A percentile compares a stretch with the other conserved stretches of the same genome.
phyloP scores from a whole-genome alignment of 2,888 invertebrate genomes.

The Creontiades dilutus region DNA sequence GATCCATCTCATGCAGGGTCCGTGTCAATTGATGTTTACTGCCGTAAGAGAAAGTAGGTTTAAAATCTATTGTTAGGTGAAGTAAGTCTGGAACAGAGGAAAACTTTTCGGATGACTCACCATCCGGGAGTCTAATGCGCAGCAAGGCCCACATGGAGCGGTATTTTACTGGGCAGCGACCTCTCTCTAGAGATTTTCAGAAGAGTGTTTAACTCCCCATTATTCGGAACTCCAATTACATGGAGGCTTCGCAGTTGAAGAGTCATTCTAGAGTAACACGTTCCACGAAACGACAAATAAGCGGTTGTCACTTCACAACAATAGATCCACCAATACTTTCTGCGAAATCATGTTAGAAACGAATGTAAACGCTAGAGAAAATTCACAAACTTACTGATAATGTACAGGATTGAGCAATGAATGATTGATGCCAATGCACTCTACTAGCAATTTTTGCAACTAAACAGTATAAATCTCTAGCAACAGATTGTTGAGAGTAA shows the following conservation, averaged over 20 bases:
- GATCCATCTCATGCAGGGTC: too few species aligned
- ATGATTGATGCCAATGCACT: too few species aligned
- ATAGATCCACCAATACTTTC: too few species aligned
- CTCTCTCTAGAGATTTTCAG: not conserved
- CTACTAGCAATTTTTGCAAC: too few species aligned
- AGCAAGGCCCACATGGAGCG: not conserved
- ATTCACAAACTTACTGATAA: too few species aligned
- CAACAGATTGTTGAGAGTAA: too few species aligned
- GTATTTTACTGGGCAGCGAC: not conserved
- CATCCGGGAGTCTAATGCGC: not conserved
- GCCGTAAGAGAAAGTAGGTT: not conserved
- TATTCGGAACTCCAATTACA: conserved; percentile 21
- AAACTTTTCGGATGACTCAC: not conserved
- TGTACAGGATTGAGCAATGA: too few species aligned
- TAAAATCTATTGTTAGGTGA: not conserved
- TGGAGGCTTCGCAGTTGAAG: not conserved
- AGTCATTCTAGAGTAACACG: not conserved
- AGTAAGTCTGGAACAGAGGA: conserved; percentile 2
- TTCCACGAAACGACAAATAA: not conserved
- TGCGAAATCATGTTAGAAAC: too few species aligned
- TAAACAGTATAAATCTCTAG: too few species aligned
- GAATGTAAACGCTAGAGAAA: too few species aligned
- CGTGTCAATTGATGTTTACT: too few species aligned
- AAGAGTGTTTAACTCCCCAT: not conserved
- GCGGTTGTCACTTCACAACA: too few species aligned